Conservation (phyloP, 2,113 vertebrate genomes). For the Rhinopomastus cyanomelas region DNA sequence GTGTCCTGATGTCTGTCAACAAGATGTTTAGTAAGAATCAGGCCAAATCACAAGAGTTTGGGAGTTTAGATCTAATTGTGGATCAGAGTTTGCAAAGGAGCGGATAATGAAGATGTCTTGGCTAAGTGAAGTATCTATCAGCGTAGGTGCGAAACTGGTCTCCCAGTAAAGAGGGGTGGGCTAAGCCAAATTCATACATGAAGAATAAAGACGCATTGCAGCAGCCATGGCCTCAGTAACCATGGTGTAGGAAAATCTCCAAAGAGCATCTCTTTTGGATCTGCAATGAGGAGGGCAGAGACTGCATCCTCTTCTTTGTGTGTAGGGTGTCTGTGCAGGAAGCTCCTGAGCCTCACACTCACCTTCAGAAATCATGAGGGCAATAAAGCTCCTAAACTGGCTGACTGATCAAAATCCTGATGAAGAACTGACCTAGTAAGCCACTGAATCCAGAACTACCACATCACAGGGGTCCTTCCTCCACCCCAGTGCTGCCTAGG, state of each 20-base stretch:
- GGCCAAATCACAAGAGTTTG: background rate
- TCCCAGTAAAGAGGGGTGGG: background rate
- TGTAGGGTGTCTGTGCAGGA: background rate
- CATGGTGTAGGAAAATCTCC: background rate
- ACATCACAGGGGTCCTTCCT: background rate
- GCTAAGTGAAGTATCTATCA: background rate
- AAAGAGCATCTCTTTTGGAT: background rate
- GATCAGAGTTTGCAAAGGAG: background rate
- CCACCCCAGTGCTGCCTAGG: background rate
- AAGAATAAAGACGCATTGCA: background rate
- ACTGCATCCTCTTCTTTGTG: background rate
- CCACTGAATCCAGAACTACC: background rate
- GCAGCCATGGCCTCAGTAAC: background rate
- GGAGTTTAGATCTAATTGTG: background rate
- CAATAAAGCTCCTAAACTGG: background rate
- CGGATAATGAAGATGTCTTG: background rate
- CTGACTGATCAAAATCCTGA: background rate
- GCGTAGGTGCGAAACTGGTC: background rate
- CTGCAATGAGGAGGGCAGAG: background rate
- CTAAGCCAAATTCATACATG: background rate
- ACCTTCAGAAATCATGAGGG: background rate
- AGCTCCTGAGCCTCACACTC: background rate
- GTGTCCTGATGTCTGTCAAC: rapidly evolving
- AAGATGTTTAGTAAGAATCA: background rate
- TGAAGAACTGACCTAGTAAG: background rate